Base-by-base conservation (phyloP, 2,888 invertebrate species). In the Diplolepis rosae region DNA sequence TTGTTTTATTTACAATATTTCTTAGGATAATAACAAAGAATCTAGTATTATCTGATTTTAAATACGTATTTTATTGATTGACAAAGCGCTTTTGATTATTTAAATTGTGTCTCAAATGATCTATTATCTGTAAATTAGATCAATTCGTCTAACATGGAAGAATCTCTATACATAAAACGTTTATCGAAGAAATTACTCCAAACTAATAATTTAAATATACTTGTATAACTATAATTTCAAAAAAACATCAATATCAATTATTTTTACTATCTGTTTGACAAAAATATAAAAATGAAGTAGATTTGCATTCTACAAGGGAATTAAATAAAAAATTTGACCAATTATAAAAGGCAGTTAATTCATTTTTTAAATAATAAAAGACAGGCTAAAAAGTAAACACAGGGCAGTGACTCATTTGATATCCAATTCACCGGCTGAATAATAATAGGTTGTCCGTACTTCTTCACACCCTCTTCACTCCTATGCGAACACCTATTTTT, bases 351-450 rank as follows among this genome's bases (percentile, higher is more conserved):
- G 15, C 6, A 45, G 18, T 18, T 1, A 15, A 45, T 7, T 18
- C 15, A 45, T 45, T 45, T 7, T 15, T 45, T 7, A 11, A 13
- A 11, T 1, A 56, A 32, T 32, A 13, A 51, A n/a, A 51, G n/a
- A 28, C 27, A 50, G 50, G 18, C 9, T 6, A 56, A 18, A 1
- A 35, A 56, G 18, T 35, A 18, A 56, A 56, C 32, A 13, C 45
- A 45, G 45, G 45, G 56, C 5, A 32, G 18, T 56, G 56, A 56
- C 11, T 56, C 56, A 56, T 35, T 56, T 56, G 15, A 4, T 54
- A n/a, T 48, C 22, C 7, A 48, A 18, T 18, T 6, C 18, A 48
- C 45, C 7, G 45, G 27, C 28, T 52, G 6, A 15, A 35, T 56
- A 56, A 22, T 51, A n/a, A 56, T 32, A 32, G 30, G 11, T 1